Percentiles rank a stretch among this genome's conserved stretches.
Evolutionary conservation across 2,113 vertebrate genomes (phyloP).

Genomic region (Chascanopsetta lugubris): DNA sequence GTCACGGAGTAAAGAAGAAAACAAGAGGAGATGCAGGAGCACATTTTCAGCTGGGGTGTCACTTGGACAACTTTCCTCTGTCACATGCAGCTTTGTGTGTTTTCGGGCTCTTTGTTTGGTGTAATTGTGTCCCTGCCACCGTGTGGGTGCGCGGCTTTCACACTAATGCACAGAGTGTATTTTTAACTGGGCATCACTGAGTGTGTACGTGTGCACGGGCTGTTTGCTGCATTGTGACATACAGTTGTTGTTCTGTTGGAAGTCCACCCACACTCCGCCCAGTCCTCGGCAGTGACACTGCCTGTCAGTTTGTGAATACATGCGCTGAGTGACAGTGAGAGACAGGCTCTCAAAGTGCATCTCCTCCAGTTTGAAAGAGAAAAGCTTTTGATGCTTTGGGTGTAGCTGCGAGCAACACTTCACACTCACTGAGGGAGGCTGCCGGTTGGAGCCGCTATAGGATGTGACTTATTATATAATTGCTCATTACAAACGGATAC

Average conservation of each 20-base stretch:
- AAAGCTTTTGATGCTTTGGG: slow-evolving; percentile 39
- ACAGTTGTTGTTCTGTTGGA: slow-evolving; percentile 45
- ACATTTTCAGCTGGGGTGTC: slow-evolving; percentile 50
- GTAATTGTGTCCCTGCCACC: slow-evolving; percentile 34
- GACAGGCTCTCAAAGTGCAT: slow-evolving; percentile 45
- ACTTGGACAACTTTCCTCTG: slow-evolving; percentile 42
- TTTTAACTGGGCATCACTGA: slow-evolving; percentile 42
- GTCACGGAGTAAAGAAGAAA: slow-evolving; percentile 28
- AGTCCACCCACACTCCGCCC: slow-evolving; percentile 56
- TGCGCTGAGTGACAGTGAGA: slow-evolving; percentile 44
- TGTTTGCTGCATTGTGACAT: slow-evolving; percentile 33
- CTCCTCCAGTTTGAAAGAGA: slow-evolving; percentile 28
- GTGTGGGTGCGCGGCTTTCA: slow-evolving; percentile 46
- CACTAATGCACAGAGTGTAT: slow-evolving; percentile 39
- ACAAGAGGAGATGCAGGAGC: slow-evolving; percentile 44
- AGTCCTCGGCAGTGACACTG: slow-evolving; percentile 30
- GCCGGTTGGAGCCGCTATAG: slow-evolving; percentile 19
- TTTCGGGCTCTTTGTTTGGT: slow-evolving; percentile 57
- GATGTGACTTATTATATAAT: slow-evolving; percentile 34
- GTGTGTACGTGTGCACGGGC: slow-evolving; percentile 18
- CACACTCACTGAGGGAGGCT: slow-evolving; percentile 32
- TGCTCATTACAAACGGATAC: slow-evolving; percentile 21
- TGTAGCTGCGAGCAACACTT: slow-evolving; percentile 24
- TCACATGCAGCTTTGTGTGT: slow-evolving; percentile 51
- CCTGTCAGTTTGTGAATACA: slow-evolving; percentile 46